Conservation (phyloP, 2,888 invertebrate species). For the Parascotia fuliginaria region DNA sequence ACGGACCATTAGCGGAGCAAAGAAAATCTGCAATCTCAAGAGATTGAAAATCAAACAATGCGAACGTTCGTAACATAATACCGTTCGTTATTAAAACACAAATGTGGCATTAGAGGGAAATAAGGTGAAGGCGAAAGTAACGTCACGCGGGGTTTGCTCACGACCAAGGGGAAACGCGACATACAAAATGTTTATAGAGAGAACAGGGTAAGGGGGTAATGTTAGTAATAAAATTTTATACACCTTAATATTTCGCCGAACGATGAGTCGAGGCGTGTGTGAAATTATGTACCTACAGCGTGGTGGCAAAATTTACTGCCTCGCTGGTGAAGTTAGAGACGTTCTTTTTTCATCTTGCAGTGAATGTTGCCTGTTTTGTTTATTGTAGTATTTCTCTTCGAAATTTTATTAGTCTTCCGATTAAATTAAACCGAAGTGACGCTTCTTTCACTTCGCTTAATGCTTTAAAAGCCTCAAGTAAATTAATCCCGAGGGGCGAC, state of each 20-base stretch:
- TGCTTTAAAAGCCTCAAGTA: slow-evolving; percentile 59
- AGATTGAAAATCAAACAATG: slow-evolving; percentile 82
- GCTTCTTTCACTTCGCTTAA: slow-evolving; percentile 46
- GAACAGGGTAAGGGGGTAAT: slow-evolving; percentile 77
- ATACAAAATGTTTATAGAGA: slow-evolving; percentile 77
- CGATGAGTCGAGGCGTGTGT: slow-evolving; percentile 81
- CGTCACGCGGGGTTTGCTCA: slow-evolving; percentile 33
- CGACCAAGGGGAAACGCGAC: slow-evolving; percentile 59
- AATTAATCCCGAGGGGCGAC: slow-evolving; percentile 70
- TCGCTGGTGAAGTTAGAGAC: slow-evolving; percentile 47
- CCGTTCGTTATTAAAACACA: slow-evolving; percentile 80
- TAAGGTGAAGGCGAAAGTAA: slow-evolving; percentile 66
- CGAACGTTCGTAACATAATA: slow-evolving; percentile 74
- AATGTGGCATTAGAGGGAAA: slow-evolving; percentile 80
- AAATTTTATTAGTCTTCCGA: slow-evolving; percentile 29
- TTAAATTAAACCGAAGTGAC: slow-evolving; percentile 35
- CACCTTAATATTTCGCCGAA: slow-evolving; percentile 81
- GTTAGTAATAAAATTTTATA: slow-evolving; percentile 83
- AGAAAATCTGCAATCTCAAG: slow-evolving; percentile 70
- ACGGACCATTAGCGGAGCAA: slow-evolving; percentile 69
- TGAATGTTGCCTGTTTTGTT: slow-evolving; percentile 31
- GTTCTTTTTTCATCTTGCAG: slow-evolving; percentile 46
- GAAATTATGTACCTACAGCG: slow-evolving; percentile 74
- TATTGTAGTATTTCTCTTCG: slow-evolving; percentile 16
- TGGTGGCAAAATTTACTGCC: slow-evolving; percentile 69